Conservation (phyloP, 2,888 invertebrate species). For the Ephialtes manifestator region DNA sequence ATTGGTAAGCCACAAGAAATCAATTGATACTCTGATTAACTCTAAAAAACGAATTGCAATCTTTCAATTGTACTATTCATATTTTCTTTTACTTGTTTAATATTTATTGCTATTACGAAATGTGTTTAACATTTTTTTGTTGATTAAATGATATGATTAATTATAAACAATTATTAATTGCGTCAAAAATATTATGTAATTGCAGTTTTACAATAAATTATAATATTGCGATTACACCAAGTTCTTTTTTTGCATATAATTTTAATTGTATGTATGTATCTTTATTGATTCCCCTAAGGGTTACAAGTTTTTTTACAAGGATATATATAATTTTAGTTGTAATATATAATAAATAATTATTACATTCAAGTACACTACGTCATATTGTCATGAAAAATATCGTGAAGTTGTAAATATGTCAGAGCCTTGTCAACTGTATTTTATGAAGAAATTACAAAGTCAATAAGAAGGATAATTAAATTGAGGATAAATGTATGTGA, state of each 20-base stretch:
- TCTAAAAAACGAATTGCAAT: neutral
- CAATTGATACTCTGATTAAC: neutral
- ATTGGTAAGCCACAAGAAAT: neutral
- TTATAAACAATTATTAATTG: too few species aligned
- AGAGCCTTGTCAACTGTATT: constrained; percentile 7
- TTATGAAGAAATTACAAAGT: constrained; percentile 45
- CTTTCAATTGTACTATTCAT: neutral
- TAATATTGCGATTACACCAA: neutral
- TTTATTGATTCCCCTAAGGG: too few species aligned
- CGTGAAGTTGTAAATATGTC: constrained; percentile 6
- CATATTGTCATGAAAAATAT: neutral
- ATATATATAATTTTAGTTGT: neutral
- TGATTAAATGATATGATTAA: too few species aligned
- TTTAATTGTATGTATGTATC: too few species aligned
- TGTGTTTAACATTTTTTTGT: too few species aligned
- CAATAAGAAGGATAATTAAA: constrained; percentile 40
- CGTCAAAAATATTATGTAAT: neutral
- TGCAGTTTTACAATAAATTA: neutral
- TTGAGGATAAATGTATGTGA: constrained; percentile 11
- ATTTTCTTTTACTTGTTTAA: neutral
- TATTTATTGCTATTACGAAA: neutral
- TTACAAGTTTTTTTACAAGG: too few species aligned
- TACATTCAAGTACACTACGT: neutral
- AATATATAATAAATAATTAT: neutral
- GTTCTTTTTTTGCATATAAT: too few species aligned